Conservation (phyloP, 2,888 invertebrate species). For the Melanostoma scalare region DNA sequence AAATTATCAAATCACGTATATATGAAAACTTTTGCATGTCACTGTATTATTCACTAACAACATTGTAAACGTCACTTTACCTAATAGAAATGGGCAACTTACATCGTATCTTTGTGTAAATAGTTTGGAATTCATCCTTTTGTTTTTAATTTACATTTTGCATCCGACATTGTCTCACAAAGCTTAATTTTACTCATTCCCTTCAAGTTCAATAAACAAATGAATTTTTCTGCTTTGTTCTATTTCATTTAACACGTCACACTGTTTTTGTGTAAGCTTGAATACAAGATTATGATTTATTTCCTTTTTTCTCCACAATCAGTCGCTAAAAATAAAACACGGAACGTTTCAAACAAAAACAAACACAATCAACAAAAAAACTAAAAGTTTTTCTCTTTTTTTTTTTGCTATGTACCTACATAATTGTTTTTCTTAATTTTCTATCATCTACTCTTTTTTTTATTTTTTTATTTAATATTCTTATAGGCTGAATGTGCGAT, state of each 20-base stretch:
- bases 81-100: conserved; percentile 71
- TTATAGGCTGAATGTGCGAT: conserved; percentile 80
- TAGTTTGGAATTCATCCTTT: conserved; percentile 45
- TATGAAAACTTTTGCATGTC: conserved; percentile 42
- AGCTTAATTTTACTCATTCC: too few species aligned
- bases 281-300: neutral
- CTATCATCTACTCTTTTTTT: conserved; percentile 74
- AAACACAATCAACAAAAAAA: conserved; percentile 19
- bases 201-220: too few species aligned
- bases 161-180: neutral
- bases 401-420: neutral
- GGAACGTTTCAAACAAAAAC: conserved; percentile 7
- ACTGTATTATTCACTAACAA: conserved; percentile 43
- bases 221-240: neutral
- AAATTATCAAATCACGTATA: neutral
- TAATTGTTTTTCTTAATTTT: conserved; percentile 24
- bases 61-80: conserved; percentile 39
- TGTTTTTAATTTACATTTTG: conserved; percentile 13
- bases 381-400: conserved; percentile 1
- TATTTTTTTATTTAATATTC: conserved; percentile 75
- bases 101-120: conserved; percentile 57
- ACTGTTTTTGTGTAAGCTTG: neutral
- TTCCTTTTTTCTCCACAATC: conserved; percentile 24
- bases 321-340: conserved; percentile 35
- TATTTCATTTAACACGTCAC: neutral